Base-by-base conservation (phyloP, 2,113 vertebrate genomes). In the Gopherus flavomarginatus region DNA sequence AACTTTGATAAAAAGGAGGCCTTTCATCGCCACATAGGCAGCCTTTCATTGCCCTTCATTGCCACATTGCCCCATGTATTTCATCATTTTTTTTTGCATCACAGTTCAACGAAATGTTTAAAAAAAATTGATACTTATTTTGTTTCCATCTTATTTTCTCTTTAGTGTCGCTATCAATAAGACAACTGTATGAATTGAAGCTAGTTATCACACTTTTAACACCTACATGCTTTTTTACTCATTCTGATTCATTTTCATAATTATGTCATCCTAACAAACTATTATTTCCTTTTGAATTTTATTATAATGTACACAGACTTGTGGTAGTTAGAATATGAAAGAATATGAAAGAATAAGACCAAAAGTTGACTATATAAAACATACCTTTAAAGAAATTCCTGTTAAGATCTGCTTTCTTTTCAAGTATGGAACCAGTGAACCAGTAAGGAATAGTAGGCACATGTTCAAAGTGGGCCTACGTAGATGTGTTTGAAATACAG, bases 241-340 rank as follows among this genome's bases (percentile, higher is more conserved):
- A 93, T 57, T 86, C 53, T 88, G 93, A 96, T 90, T 93, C 44
- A 91, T 92, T 95, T 96, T 79, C 93, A 53, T 85, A 96, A 92
- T 97, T 90, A 88, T 56, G 38, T 77, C 83, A 69, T 85, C 47
- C 69, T 59, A 95, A 62, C 21, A 96, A 80, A 90, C 86, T 85
- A 8, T 11, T 90, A 92, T 21, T 85, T 93, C 75, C 84, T 85
- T 93, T 84, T 49, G 44, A 91, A 83, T 93, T 93, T 92, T 83
- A 94, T 87, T 75, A 86, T 75, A 88, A 85, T 52, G 92, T 95
- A 62, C 47, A 94, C 19, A 83, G 79, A 92, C 56, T 22, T 54
- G 59, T 24, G 31, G 49, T 4, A 92, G 57, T 57, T 90, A 83
- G 87, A 91, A 87, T 21, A 90, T 0, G 1, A 93, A 53, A 83